A percentile compares a stretch with the other conserved stretches of the same genome.
Evolutionary conservation across 2,888 invertebrate species (phyloP).

Genomic region (Lycia hirtaria): DNA sequence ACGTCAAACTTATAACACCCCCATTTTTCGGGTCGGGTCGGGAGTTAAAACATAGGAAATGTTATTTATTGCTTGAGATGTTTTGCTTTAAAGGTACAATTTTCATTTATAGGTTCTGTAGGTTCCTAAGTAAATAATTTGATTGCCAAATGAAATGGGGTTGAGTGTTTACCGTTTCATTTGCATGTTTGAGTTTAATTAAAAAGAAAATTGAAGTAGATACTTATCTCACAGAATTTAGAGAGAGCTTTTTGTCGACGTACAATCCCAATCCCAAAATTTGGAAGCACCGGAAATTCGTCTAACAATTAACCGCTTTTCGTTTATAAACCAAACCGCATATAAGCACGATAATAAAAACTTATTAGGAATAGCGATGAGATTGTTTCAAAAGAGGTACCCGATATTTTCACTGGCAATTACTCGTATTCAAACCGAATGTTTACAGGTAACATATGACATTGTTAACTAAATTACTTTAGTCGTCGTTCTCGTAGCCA

Average conservation of each 20-base stretch:
- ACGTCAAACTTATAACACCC: too few relatives aligned
- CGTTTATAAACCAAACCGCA: conserved; percentile 11
- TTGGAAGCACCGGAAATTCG: conserved; percentile 12
- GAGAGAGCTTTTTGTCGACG: conserved; percentile 6
- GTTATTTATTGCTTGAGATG: too few relatives aligned
- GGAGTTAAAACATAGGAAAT: too few relatives aligned
- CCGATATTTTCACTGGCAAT: background rate
- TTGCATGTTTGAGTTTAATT: conserved; percentile 20
- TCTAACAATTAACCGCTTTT: conserved; percentile 16
- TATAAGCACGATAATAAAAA: background rate
- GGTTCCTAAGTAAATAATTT: conserved; percentile 43
- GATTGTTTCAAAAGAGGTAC: background rate
- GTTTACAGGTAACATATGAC: background rate
- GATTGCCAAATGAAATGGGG: background rate
- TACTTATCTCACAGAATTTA: conserved; percentile 6
- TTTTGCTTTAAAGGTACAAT: too few relatives aligned
- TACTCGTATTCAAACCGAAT: background rate
- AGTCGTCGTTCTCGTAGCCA: background rate
- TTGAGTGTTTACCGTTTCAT: background rate
- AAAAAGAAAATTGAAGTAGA: conserved; percentile 16
- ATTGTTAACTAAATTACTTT: background rate
- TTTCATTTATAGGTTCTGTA: conserved; percentile 74
- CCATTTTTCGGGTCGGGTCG: too few relatives aligned
- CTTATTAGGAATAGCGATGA: background rate
- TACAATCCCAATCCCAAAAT: background rate